Base-by-base conservation (phyloP, 64 coral and sea anemone genomes). In the Montipora foliosa region DNA sequence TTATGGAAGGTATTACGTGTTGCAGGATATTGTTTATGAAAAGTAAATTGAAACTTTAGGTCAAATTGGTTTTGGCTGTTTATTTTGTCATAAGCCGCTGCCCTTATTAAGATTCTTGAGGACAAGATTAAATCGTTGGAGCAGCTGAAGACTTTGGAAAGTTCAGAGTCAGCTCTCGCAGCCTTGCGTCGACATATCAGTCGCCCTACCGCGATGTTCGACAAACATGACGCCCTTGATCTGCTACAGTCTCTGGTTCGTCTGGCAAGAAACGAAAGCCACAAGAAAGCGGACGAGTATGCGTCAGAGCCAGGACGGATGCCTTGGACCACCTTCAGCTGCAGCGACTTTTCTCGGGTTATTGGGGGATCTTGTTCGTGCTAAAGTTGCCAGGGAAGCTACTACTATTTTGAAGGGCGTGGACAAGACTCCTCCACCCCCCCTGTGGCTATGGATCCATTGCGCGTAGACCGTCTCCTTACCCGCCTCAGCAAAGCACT, bases 111-210 rank as follows among this genome's bases (percentile, higher is more conserved):
- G 69, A 25, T 29, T 24, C 69, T 73, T 73, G 69, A 73, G 69
- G 69, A 29, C 21, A 73, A 29, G 69, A 73, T 73, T 16, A 64
- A 64, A 3, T 64, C 60, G 5, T 64, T 64, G 60, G 8, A 64
- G 60, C 60, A 64, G 60, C 69, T 73, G 19, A 73, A 73, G n/a
- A 73, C 69, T 20, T 73, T 73, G 21, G 69, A 73, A 73, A 73
- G 17, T 73, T 73, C 69, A 29, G 69, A 73, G 69, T 73, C 69
- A 25, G 69, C 21, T 73, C 69, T 73, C 69, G 19, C 22, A 24
- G n/a, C 69, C 22, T 73, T 73, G 22, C 19, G 19, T 73, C 69
- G 69, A 24, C 21, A 29, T 3, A 64, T 64, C 60, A 64, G 60
- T 64, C 60, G 14, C 60, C 60, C 60, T 64, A 64, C 60, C 60